Evolutionary conservation across 92 coral and sea anemone species (phyloP).

Genomic region (Chrysogorgia sp.): DNA sequence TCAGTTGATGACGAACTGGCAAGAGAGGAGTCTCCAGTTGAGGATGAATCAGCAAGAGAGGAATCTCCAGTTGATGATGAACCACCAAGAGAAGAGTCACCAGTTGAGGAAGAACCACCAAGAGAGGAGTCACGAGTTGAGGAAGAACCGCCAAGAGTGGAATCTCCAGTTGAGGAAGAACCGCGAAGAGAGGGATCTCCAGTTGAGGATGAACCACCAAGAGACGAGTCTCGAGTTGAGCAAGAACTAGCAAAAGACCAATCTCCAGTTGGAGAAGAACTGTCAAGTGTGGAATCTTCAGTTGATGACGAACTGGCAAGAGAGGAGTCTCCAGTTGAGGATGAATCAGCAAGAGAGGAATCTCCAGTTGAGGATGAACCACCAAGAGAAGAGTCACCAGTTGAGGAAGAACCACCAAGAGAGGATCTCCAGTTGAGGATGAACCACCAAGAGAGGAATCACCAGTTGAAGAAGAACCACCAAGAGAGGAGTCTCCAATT

Average conservation of each 20-base stretch:
- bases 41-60: too few species aligned
- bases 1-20: too few species aligned
- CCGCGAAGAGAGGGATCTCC: too few species aligned
- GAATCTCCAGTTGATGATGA: too few species aligned
- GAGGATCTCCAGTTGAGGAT: constrained; percentile 68
- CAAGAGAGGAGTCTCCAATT: constrained; percentile 61
- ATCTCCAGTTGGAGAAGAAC: background rate
- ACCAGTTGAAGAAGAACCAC: constrained; percentile 64
- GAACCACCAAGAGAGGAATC: constrained; percentile 80
- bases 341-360: background rate
- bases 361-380: background rate
- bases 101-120: too few species aligned
- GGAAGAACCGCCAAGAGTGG: too few species aligned
- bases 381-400: constrained; percentile 59
- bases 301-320: constrained; percentile 2
- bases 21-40: too few species aligned
- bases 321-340: constrained; percentile 4
- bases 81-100: too few species aligned
- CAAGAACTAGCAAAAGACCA: background rate
- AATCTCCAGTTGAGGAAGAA: too few species aligned
- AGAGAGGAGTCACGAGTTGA: too few species aligned
- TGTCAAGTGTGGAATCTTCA: too few species aligned
- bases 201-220: background rate
- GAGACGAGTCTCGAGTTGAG: background rate
- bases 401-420: constrained; percentile 61